Percentiles rank a stretch among this genome's conserved stretches.
Evolutionary conservation across 2,113 vertebrate species (phyloP).

Genomic region (Mesocricetus auratus): DNA sequence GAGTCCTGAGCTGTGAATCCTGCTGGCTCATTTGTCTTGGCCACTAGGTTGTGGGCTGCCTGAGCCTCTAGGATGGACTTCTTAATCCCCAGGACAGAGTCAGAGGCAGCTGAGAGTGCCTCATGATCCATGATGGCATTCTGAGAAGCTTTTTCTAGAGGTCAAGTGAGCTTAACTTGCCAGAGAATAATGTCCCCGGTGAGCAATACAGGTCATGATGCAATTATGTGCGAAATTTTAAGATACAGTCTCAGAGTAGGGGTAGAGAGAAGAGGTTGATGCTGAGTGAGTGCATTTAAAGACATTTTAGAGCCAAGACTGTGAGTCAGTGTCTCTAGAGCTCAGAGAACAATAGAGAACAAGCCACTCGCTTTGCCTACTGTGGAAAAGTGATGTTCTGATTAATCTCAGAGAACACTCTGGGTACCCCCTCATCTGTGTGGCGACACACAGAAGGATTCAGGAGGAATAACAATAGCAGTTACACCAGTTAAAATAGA

Average conservation of each 20-base stretch:
- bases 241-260: not conserved
- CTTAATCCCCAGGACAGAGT: not conserved
- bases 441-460: not conserved
- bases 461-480: constrained; percentile 49
- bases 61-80: not conserved
- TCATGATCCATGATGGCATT: fast-evolving
- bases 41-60: not conserved
- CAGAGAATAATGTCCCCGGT: not conserved
- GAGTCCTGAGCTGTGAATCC: not conserved
- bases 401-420: not conserved
- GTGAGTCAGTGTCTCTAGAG: not conserved
- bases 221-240: constrained; percentile 5
- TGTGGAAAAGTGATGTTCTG: not conserved
- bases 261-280: not conserved
- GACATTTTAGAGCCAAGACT: not conserved
- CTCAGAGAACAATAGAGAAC: not conserved
- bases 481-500: constrained; percentile 66
- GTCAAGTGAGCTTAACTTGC: not conserved
- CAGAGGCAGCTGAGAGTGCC: not conserved
- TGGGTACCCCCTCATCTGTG: not conserved
- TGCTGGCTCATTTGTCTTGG: not conserved
- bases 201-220: not conserved
- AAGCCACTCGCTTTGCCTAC: not conserved
- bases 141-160: not conserved
- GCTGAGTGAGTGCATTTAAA: not conserved